These are phyloP conservation scores for Brachyrhaphis roseni DNA, from an alignment of 2,797 vertebrate species.

Conservation along the genomic window DNA sequence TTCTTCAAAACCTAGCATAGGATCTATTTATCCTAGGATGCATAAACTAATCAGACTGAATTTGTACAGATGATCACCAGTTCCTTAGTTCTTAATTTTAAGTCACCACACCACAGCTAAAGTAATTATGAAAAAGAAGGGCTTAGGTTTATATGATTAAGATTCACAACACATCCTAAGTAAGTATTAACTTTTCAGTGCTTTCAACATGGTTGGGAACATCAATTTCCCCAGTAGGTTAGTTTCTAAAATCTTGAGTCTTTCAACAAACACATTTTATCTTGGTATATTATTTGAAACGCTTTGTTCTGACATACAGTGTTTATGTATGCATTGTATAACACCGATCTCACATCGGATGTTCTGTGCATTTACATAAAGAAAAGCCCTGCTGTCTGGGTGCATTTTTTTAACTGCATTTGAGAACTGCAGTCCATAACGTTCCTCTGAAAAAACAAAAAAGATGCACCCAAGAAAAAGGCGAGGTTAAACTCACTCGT, in stretches of 20 bases:
- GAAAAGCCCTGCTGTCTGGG: neutral
- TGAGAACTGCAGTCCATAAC: too few species aligned
- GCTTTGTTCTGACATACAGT: neutral
- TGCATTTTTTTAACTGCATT: neutral
- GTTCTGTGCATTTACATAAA: neutral
- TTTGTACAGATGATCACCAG: neutral
- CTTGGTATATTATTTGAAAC: neutral
- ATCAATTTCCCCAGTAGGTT: neutral
- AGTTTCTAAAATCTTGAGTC: neutral
- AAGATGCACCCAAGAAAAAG: neutral
- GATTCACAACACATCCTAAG: neutral
- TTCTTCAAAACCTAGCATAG: neutral
- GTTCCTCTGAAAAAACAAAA: neutral
- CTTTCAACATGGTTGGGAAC: neutral
- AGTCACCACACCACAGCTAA: neutral
- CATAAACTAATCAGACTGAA: neutral
- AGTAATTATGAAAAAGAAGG: neutral
- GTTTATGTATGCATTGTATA: neutral
- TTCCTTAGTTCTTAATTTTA: neutral
- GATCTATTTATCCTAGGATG: neutral
- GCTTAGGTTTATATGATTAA: neutral
- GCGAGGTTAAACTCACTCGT: constrained; percentile 18
- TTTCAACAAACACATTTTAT: neutral
- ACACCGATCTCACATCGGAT: neutral
- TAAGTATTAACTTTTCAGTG: neutral